Evolutionary conservation across 2,113 vertebrate genomes (phyloP), one percentile per base, ranked within the genome.

Genomic region (Uropsilus gracilis): DNA sequence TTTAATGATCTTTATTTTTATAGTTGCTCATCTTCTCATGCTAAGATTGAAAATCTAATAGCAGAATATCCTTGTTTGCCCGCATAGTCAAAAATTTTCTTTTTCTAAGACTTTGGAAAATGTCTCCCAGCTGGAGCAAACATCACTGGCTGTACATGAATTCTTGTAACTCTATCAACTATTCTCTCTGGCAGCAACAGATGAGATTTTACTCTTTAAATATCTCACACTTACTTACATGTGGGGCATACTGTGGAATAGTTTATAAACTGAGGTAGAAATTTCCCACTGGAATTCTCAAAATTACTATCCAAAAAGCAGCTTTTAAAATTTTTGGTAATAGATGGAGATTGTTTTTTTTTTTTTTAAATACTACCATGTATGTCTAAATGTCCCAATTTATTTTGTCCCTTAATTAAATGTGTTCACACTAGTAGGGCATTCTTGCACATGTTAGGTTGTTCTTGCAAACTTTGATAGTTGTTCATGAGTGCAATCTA

Each of bases 341-440:
- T 39, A 75, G 32, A 39, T 76, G 50, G 55, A 91, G 48, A 24
- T 71, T n/a, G 34, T 53, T n/a, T n/a, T n/a, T n/a, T n/a, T n/a
- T n/a, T n/a, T 61, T 89, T 89, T n/a, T 7, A 30, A 46, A 75
- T 66, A 46, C 3, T 22, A 7, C 69, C 59, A 44, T 82, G 20
- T 82, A 71, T 2, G 55, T 39, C 16, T 76, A 86, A 82, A 37
- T 64, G 1, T 83, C 42, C 42, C 63, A n/a, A 82, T 81, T 86
- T 83, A 71, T 77, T 93, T 95, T 82, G n/a, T 73, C 5, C 20
- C 50, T 89, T 61, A 90, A 68, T 87, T 87, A 32, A 94, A 61
- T 78, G 13, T 55, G 63, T 55, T 90, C 42, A 85, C 26, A 78
- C 42, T 0, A 50, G 24, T 71, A 72, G 11, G 3, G 53, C n/a